Evolutionary conservation across 2,113 vertebrate genomes (phyloP).

Genomic region (Chaetura pelagica): DNA sequence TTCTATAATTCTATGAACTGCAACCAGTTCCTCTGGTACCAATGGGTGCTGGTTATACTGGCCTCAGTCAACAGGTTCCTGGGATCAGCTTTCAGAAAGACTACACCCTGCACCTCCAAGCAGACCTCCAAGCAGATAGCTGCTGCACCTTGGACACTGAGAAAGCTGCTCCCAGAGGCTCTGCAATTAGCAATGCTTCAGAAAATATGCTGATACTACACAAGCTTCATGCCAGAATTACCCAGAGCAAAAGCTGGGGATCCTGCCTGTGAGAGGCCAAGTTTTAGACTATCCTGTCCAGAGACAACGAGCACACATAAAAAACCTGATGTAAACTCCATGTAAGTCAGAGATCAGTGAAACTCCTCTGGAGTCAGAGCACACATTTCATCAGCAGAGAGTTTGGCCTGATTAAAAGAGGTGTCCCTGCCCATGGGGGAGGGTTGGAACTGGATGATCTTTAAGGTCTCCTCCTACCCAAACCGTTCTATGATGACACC

Average conservation of each 20-base stretch:
- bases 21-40: not conserved
- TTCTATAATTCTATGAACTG: not conserved
- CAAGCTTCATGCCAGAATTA: not conserved
- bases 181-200: rapidly evolving
- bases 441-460: too few relatives aligned
- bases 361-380: not conserved
- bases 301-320: not conserved
- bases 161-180: not conserved
- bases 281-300: not conserved
- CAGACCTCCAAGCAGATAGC: not conserved
- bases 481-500: too few relatives aligned
- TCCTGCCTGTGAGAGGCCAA: not conserved
- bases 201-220: not conserved
- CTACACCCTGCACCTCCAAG: not conserved
- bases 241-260: not conserved
- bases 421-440: too few relatives aligned
- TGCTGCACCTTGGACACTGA: not conserved
- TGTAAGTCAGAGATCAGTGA: not conserved
- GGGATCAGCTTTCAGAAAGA: not conserved
- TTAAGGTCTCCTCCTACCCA: too few relatives aligned
- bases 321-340: not conserved
- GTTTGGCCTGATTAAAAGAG: constrained; percentile 5
- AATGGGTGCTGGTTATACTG: rapidly evolving
- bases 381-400: not conserved
- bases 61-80: not conserved